These are phyloP conservation scores for Dryomyza anilis DNA, from an alignment of 2,888 invertebrate genomes.

Conservation along the genomic window DNA sequence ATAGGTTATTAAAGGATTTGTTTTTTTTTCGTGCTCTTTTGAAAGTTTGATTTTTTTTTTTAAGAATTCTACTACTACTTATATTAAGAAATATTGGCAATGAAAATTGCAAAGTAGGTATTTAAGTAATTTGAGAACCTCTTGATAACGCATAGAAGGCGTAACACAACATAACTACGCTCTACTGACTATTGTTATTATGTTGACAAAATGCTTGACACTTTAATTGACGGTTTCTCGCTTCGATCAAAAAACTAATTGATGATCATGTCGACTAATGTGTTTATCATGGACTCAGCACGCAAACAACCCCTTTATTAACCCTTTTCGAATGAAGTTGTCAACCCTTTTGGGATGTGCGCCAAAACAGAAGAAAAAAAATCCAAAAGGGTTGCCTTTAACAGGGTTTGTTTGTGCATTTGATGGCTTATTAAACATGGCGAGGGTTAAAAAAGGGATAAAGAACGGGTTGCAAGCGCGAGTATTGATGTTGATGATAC, in stretches of 20 bases:
- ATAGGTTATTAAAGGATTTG: conserved; percentile 4
- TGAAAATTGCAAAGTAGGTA: no score
- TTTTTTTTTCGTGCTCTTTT: no score
- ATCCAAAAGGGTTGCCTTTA: not conserved
- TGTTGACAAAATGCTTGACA: not conserved
- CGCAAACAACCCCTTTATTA: not conserved
- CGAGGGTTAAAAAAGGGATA: not conserved
- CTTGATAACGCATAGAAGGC: no score
- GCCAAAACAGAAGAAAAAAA: no score
- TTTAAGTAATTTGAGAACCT: no score
- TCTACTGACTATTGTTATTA: not conserved
- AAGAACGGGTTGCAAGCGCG: not conserved
- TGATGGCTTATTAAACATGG: conserved; percentile 3
- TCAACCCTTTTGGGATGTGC: not conserved
- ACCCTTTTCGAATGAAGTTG: not conserved
- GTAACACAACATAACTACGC: not conserved
- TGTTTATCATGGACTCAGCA: not conserved
- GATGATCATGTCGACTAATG: not conserved
- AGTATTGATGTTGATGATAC: conserved; percentile 1
- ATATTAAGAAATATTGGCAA: no score
- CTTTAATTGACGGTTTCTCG: not conserved
- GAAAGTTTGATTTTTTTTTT: no score
- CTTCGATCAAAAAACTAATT: not conserved
- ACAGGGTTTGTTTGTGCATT: not conserved
- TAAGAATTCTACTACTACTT: no score